Base-by-base conservation (phyloP, 1,140 invertebrate species). In the Elysia chlorotica region DNA sequence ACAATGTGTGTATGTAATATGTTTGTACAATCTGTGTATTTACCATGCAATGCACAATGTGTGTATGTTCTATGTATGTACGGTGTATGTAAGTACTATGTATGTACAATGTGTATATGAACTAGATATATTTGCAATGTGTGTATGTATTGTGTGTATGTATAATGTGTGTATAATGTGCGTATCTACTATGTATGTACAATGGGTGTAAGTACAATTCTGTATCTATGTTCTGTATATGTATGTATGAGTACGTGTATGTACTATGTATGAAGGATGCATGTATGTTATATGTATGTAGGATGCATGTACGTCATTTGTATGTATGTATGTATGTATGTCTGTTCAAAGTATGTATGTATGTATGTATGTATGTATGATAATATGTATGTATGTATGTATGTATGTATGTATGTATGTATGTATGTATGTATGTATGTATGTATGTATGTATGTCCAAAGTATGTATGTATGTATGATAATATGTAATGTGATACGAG, bases 401-500 rank as follows among this genome's bases (percentile, higher is more conserved):
- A 35, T 70, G 68, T 59, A 35, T 70, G 68, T 70, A 35, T 70
- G 68, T 33, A 35, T 70, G 68, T 59, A 31, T 54, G 69, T 62
- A 25, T 62, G 56, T 54, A 28, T 62, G 69, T 54, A n/a, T 71
- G 69, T 54, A n/a, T 71, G 69, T 28, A 36, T 70, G 41, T 66
- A 33, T 65, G 38, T 54, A 25, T 66, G 41, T 33, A 54, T 65
- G 71, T 31, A 14, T 65, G 38, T 73, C n/a, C n/a, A n/a, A 23
- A 33, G 63, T 53, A 6, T 73, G 63, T 66, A 23, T 66, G 53
- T 73, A 19, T 73, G 63, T 56, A 19, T 73, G 62, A n/a, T n/a
- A n/a, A n/a, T n/a, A n/a, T n/a, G n/a, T n/a, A n/a, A n/a, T n/a
- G n/a, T n/a, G n/a, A n/a, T n/a, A n/a, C n/a, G n/a, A n/a, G n/a